phyloP scores from a whole-genome alignment of 2,888 invertebrate genomes.

The Dorcus parallelipipedus region DNA sequence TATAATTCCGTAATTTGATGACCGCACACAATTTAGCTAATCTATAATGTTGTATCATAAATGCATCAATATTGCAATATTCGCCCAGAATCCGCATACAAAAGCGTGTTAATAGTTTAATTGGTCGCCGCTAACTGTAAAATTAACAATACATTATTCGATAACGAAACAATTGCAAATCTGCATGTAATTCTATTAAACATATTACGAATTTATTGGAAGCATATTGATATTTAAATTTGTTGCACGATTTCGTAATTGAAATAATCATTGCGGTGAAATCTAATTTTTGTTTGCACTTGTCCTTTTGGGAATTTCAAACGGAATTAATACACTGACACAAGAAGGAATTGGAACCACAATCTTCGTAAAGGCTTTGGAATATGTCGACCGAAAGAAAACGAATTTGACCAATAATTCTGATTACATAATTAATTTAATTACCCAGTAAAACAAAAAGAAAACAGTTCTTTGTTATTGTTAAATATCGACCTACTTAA shows the following conservation, averaged over 20 bases:
- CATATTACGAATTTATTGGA: neutral
- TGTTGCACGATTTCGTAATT: neutral
- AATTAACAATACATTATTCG: slow-evolving; percentile 2
- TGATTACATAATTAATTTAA: too few species aligned
- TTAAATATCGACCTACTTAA: too few species aligned
- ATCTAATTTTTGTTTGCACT: too few species aligned
- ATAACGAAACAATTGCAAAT: slow-evolving; percentile 2
- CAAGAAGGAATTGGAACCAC: too few species aligned
- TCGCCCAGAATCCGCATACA: slow-evolving; percentile 9
- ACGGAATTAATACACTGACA: too few species aligned
- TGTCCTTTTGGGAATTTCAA: too few species aligned
- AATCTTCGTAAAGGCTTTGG: too few species aligned
- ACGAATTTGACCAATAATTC: too few species aligned
- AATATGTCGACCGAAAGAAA: too few species aligned
- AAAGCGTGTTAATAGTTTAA: slow-evolving; percentile 14
- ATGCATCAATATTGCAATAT: slow-evolving; percentile 1
- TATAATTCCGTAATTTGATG: slow-evolving; percentile 1
- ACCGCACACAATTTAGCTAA: slow-evolving; percentile 2
- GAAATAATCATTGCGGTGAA: too few species aligned
- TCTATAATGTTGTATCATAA: slow-evolving; percentile 3
- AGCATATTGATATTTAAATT: neutral
- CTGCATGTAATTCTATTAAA: neutral
- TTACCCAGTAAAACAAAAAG: too few species aligned
- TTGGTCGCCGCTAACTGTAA: slow-evolving; percentile 11
- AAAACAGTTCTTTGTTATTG: too few species aligned